Evolutionary conservation across 2,888 invertebrate genomes (phyloP).

Genomic region (Stenotaenia linearis): DNA sequence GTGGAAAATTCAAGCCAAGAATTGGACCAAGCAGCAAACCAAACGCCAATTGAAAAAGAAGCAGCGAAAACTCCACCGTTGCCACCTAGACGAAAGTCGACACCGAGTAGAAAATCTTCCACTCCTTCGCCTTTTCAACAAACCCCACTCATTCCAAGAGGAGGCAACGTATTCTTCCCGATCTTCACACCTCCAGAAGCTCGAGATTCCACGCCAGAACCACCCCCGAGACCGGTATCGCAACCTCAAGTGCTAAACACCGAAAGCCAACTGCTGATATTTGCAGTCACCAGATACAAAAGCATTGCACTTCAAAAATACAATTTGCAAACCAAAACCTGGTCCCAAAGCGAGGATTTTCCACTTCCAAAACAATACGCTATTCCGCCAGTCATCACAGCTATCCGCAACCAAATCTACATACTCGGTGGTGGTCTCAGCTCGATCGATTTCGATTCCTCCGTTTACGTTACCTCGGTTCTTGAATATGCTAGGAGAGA

Average conservation of each 20-base stretch:
- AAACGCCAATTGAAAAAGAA: not conserved
- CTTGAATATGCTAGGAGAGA: not conserved
- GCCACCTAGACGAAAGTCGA: not conserved
- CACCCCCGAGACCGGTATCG: not conserved
- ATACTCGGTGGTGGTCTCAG: slow-evolving; percentile 2
- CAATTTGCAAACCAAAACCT: slow-evolving; percentile 4
- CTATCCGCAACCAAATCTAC: not conserved
- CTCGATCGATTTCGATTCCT: not conserved
- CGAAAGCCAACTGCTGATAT: not conserved
- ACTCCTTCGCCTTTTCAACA: not conserved
- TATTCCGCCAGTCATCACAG: slow-evolving; percentile 8
- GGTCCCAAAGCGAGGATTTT: not conserved
- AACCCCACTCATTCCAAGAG: not conserved
- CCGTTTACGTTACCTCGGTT: slow-evolving; percentile 4
- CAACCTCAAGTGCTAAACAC: not conserved
- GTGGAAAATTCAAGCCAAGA: not conserved
- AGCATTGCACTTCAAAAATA: not conserved
- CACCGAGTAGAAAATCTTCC: not conserved
- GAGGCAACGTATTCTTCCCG: not conserved
- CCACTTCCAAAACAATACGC: slow-evolving; percentile 8
- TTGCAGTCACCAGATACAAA: slow-evolving; percentile 17
- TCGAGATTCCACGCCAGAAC: not conserved
- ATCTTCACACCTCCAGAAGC: not conserved
- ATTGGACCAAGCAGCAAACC: too few relatives aligned
- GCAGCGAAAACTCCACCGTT: not conserved